Evolutionary conservation across 2,797 vertebrate genomes (phyloP).

Genomic region (Nasua narica): DNA sequence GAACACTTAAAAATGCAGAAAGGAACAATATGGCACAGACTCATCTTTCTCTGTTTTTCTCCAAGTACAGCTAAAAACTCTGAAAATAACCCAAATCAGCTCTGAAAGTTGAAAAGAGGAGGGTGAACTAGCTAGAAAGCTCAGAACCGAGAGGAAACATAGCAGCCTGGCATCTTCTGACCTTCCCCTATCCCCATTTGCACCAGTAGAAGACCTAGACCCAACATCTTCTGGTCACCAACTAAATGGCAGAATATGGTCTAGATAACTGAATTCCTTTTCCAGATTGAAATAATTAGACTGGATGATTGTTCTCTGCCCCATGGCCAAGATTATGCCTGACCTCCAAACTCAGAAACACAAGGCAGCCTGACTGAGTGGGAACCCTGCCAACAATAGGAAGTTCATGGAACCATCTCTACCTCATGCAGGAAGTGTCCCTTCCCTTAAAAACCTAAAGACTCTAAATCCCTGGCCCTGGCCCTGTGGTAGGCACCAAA

Average conservation of each 20-base stretch:
- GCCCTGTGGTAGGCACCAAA: neutral
- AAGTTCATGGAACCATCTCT: neutral
- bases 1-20: neutral
- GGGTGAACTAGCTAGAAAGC: neutral
- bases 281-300: neutral
- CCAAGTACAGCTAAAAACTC: neutral
- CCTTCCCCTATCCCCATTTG: neutral
- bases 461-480: neutral
- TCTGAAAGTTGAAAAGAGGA: neutral
- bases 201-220: neutral
- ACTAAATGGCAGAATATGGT: neutral
- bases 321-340: neutral
- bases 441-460: neutral
- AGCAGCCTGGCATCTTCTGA: neutral
- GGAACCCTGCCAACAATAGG: neutral
- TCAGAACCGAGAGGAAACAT: neutral
- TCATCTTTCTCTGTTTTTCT: neutral
- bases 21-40: neutral
- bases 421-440: neutral
- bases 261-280: neutral
- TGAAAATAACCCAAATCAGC: neutral
- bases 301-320: neutral
- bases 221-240: neutral
- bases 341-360: neutral
- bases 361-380: neutral